Evolutionary conservation across 2,797 vertebrate species (phyloP), one percentile per base, ranked within the genome.

Genomic region (Paratrypauchen microcephalus): DNA sequence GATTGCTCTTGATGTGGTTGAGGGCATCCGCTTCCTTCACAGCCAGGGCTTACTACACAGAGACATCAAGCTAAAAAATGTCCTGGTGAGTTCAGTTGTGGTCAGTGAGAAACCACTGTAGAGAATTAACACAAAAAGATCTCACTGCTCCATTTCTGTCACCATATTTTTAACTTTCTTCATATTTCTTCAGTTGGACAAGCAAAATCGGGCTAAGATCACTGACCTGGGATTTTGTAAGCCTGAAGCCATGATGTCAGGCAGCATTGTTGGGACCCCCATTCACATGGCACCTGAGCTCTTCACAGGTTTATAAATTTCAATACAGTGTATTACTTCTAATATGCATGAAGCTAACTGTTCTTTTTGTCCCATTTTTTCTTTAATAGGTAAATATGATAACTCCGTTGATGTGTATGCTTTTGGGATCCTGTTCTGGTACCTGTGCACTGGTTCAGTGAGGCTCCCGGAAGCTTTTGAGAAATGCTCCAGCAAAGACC

Each of bases 281-380:
- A 99, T 99, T 82, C 98, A 99, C 83, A 99, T 99, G 97, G 97
- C 98, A 57, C 98, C 98, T 1, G 97, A 99, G 83, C 96, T 99
- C 56, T 99, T 99, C 75, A 98, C 98, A 94, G 98, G 98, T 99
- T 57, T 57, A 15, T 26, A 5, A 57, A 45, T 45, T 13, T 45
- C 3, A 2, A 15, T 45, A 45, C 16, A 15, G 41, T 15, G 2
- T 15, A 45, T 45, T 15, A 45, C 4, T 45, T 45, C 16, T 52
- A 28, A 57, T 24, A 23, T 47, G 23, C 23, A 47, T 16, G 24
- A 63, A 41, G n/a, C 11, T 24, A 41, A 63, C 13, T 13, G 69
- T 24, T 71, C 0, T 1, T 5, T 32, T 60, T 16, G 69, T 6
- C 18, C 24, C 3, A 16, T 12, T 52, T 1, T 83, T 16, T 84